Percentiles rank a stretch among this genome's conserved stretches.
Evolutionary conservation across 2,797 vertebrate genomes (phyloP).

Genomic region (Acipenser ruthenus): DNA sequence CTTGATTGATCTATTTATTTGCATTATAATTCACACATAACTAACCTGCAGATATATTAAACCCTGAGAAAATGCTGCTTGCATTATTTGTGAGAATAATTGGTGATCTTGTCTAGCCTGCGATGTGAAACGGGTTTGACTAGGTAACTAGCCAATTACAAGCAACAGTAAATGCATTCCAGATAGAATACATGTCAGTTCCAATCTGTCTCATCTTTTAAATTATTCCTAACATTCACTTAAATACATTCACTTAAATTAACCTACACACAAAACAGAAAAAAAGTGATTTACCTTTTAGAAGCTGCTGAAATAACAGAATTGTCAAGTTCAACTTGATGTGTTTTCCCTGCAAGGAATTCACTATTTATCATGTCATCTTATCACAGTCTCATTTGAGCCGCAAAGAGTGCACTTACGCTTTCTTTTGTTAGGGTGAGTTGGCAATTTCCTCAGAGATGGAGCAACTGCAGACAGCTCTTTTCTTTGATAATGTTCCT

Average conservation of each 20-base stretch:
- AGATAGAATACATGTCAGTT: not conserved
- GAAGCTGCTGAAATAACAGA: conserved; percentile 34
- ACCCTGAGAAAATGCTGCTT: too few species aligned
- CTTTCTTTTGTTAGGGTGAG: conserved; percentile 97
- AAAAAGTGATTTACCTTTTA: conserved; percentile 6
- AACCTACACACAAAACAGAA: conserved; percentile 11
- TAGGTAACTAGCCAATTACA: not conserved
- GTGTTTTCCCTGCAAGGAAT: conserved; percentile 64
- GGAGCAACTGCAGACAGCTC: conserved; percentile 84
- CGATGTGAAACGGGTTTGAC: conserved; percentile 3
- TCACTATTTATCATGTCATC: conserved; percentile 87
- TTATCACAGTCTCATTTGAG: conserved; percentile 80
- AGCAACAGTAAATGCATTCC: not conserved
- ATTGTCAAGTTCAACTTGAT: conserved; percentile 64
- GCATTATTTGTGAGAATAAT: too few species aligned
- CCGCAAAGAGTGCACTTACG: conserved; percentile 87
- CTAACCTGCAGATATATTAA: too few species aligned
- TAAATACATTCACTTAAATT: conserved; percentile 7
- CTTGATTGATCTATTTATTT: too few species aligned
- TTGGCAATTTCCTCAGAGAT: conserved; percentile 93
- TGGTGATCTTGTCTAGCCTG: too few species aligned
- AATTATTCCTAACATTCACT: conserved; percentile 15
- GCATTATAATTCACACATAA: too few species aligned
- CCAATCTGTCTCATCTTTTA: conserved; percentile 2
- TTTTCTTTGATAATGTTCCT: conserved; percentile 87